Conservation (phyloP, 2,113 vertebrate species). For the Rafetus swinhoei region DNA sequence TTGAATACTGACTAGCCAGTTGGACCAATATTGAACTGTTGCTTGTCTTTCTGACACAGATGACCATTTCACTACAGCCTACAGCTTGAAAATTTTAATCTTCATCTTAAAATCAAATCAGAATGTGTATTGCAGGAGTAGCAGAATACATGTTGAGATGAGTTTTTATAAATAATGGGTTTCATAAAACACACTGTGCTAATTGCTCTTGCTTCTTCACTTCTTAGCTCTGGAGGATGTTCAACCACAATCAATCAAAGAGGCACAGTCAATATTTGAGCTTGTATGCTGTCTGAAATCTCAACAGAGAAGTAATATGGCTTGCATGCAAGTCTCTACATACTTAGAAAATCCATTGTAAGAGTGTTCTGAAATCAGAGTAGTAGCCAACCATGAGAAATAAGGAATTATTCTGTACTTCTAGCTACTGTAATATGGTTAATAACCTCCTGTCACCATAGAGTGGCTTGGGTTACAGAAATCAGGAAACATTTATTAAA, state of each 20-base stretch:
- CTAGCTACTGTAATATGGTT: not conserved
- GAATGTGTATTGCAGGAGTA: not conserved
- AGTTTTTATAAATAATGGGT: not conserved
- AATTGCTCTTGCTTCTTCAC: not conserved
- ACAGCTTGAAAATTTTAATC: not conserved
- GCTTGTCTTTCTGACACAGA: not conserved
- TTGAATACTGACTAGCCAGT: not conserved
- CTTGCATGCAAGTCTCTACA: not conserved
- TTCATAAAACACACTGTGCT: not conserved
- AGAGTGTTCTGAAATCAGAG: not conserved
- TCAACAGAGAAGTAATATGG: accelerated
- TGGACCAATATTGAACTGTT: not conserved
- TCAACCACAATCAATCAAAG: not conserved
- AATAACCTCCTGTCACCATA: not conserved
- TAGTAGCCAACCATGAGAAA: not conserved
- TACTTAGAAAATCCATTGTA: not conserved
- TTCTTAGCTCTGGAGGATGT: not conserved
- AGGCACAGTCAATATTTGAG: accelerated
- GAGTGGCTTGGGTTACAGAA: not conserved
- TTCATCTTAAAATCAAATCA: slow-evolving; percentile 18
- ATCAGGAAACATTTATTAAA: not conserved
- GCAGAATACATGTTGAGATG: not conserved
- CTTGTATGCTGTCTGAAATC: not conserved
- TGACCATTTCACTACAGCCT: not conserved
- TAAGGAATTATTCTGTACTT: not conserved